Conservation (phyloP, 2,888 invertebrate species). For the Tenthredo notha region DNA sequence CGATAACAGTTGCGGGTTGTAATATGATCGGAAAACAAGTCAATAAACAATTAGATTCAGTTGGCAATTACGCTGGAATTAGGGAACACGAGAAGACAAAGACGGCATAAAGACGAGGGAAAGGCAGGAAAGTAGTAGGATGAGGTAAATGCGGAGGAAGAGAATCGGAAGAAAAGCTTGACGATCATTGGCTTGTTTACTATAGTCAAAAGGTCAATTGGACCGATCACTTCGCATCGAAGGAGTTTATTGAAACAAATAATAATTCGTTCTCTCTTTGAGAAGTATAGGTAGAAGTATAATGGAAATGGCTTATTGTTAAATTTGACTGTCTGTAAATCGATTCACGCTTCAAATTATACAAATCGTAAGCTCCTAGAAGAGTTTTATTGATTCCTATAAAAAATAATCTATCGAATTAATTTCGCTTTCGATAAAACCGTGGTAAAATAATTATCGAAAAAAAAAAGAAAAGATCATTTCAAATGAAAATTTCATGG, state of each 20-base stretch:
- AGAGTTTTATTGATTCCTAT: not conserved
- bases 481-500: not conserved
- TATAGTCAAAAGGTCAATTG: conserved; percentile 40
- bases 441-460: not conserved
- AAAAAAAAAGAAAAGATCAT: not conserved
- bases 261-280: not conserved
- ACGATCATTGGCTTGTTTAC: conserved; percentile 47
- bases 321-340: not conserved
- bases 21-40: conserved; percentile 53
- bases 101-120: conserved; percentile 9
- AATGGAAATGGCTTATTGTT: conserved; percentile 1
- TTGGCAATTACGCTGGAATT: conserved; percentile 37
- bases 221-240: not conserved
- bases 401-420: not conserved
- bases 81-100: conserved; percentile 30
- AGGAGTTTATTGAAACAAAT: not conserved
- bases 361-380: not conserved
- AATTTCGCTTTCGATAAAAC: not conserved
- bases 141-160: not conserved
- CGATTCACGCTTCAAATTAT: not conserved
- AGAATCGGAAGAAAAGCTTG: conserved; percentile 19
- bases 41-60: conserved; percentile 51
- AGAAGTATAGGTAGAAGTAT: not conserved
- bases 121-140: not conserved
- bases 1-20: conserved; percentile 47